Evolutionary conservation across 2,113 vertebrate species (phyloP).

Genomic region (Silurus meridionalis): DNA sequence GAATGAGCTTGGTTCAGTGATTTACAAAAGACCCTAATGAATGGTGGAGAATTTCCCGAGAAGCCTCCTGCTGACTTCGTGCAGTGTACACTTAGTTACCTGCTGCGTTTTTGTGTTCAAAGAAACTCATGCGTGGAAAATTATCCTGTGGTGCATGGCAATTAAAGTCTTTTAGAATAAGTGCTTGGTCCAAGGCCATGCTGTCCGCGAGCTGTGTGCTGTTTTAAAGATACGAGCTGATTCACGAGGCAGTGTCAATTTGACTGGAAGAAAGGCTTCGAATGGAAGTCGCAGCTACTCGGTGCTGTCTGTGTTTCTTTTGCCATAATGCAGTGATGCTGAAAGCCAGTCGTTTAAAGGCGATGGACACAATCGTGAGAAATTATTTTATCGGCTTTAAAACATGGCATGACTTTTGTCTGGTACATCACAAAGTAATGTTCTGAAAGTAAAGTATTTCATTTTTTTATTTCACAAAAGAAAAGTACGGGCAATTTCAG

Average conservation of each 20-base stretch:
- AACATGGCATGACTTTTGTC: background rate
- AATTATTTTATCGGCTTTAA: background rate
- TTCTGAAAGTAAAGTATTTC: background rate
- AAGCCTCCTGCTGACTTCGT: background rate
- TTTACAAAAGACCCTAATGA: slow-evolving; percentile 28
- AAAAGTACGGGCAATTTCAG: background rate
- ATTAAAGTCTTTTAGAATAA: slow-evolving; percentile 29
- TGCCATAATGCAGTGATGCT: background rate
- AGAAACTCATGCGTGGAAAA: background rate
- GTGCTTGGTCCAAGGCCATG: slow-evolving; percentile 11
- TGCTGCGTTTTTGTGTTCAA: slow-evolving; percentile 16
- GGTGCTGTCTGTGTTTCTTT: background rate
- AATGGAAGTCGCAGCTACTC: background rate
- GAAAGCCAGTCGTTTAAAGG: background rate
- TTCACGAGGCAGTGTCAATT: background rate
- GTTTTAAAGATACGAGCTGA: background rate
- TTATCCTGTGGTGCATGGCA: slow-evolving; percentile 8
- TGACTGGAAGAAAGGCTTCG: background rate
- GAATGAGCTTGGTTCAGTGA: slow-evolving; percentile 14
- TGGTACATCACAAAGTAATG: background rate
- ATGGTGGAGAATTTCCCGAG: background rate
- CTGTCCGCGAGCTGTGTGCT: background rate
- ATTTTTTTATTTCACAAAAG: background rate
- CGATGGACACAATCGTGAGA: background rate
- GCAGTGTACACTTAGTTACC: slow-evolving; percentile 1